Base-by-base conservation (phyloP, 1,140 invertebrate species). In the Piezodorus guildinii region DNA sequence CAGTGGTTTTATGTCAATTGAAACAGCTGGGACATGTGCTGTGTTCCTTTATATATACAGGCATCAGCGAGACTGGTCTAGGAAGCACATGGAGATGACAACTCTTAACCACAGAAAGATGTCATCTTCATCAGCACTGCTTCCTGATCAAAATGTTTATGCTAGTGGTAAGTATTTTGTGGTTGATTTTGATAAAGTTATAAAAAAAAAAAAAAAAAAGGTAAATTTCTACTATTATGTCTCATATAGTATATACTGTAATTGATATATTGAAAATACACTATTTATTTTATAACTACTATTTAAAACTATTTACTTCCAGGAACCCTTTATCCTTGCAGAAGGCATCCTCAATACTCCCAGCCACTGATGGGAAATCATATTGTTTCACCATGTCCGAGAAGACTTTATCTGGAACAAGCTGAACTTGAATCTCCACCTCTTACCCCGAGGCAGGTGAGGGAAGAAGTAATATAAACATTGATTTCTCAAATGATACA, bases 41-140 rank as follows among this genome's bases (percentile, higher is more conserved):
- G 85, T 94, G 58, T 92, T 92, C 73, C 83, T 91, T 30, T 93
- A 89, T 74, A 89, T 93, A 67, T 84, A 84, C 69, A 80, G 81
- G 74, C 82, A 85, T 71, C 83, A 87, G 71, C 76, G 76, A 62
- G 79, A 80, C 67, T 77, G 78, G 72, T 72, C 69, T 74, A 77
- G 66, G 70, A 77, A 69, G 44, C 56, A 63, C 3, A 60, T 73
- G 8, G 68, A 69, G 34, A 59, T 69, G 70, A 59, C 69, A 69
- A 67, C 72, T 70, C 65, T 74, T 72, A 74, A 76, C 72, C 71
- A 76, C 71, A 69, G 72, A 69, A 70, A 65, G 66, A 69, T 68
- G 61, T 67, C 67, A 63, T 51, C 62, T 15, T 65, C 67, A 23
- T 43, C 30, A 25, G 56, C 60, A n/a, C 54, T 67, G 15, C 46